Evolutionary conservation across 2,797 vertebrate genomes (phyloP), one percentile per base, ranked within the genome.

Genomic region (Intellagama lesueurii): DNA sequence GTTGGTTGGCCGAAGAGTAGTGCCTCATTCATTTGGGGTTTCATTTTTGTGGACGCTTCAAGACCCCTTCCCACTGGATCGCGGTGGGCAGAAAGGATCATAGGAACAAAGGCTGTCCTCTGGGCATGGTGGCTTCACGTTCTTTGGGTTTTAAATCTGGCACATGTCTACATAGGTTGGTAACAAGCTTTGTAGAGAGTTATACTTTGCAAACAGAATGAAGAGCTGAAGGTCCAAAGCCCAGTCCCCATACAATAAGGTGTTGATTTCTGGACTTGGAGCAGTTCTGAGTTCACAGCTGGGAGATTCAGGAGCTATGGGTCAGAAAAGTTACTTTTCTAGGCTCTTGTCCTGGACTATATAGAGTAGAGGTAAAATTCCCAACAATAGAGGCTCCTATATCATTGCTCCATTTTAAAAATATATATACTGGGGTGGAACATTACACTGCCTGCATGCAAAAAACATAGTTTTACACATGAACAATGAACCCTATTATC

Each of bases 21-120:
- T 75, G 79, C 52, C 78, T 92, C 30, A 91, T 87, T 90, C 78
- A 35, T 88, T 88, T 91, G 77, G 75, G 68, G 92, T 88, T 90
- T 56, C 79, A 17, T 87, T 93, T 79, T 91, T 91, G 40, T 30
- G 49, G 79, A 90, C 9, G 12, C 19, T 22, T 17, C 35, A 75
- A 75, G 72, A 75, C 32, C 52, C 52, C 6, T 75, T n/a, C 73
- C 7, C 6, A 8, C 4, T 9, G 35, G 35, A 75, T 40, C 0
- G 70, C 32, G 19, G 72, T 19, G 72, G 32, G 12, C 32, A 75
- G 19, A 7, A 16, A 75, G 32, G 32, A 22, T 8, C 32, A n/a
- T 35, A 35, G 5, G 6, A 75, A 32, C 17, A 17, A 75, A 75
- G 16, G 19, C 32, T 17, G 16, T 40, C 72, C 32, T 40, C 32